phyloP scores from a whole-genome alignment of 2,797 vertebrate species.

The Acomys russatus region DNA sequence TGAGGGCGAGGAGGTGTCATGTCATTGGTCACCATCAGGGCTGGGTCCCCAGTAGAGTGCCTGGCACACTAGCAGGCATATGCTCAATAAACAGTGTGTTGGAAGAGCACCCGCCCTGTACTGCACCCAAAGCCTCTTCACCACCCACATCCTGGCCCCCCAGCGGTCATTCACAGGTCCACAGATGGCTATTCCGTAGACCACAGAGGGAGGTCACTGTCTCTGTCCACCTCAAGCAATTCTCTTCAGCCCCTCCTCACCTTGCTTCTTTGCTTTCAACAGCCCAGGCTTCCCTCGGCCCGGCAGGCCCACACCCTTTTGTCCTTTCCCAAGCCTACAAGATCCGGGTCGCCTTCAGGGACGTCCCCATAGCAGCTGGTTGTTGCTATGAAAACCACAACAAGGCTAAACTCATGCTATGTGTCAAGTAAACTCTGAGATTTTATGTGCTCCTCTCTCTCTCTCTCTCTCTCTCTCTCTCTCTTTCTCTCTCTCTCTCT shows the following conservation, averaged over 20 bases:
- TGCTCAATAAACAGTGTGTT: background rate
- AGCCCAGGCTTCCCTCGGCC: too few species aligned
- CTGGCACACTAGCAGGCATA: background rate
- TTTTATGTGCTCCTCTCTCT: background rate
- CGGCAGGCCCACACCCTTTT: background rate
- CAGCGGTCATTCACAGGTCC: background rate
- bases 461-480: too few species aligned
- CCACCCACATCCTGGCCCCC: background rate
- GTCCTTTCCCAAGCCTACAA: background rate
- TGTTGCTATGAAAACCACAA: background rate
- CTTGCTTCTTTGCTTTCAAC: background rate
- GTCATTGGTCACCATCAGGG: background rate
- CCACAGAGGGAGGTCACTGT: too few species aligned
- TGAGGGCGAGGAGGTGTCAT: background rate
- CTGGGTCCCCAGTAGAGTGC: background rate
- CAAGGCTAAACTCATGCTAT: background rate
- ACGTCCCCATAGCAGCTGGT: background rate
- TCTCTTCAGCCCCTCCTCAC: background rate
- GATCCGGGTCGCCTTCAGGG: background rate
- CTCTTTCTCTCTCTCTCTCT: background rate
- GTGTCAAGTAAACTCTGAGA: background rate
- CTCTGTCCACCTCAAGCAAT: background rate
- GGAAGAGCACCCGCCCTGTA: background rate
- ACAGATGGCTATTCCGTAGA: too few species aligned
- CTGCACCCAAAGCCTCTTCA: background rate